Base-by-base conservation (phyloP, 2,113 vertebrate genomes). In the Anthoscopus minutus region DNA sequence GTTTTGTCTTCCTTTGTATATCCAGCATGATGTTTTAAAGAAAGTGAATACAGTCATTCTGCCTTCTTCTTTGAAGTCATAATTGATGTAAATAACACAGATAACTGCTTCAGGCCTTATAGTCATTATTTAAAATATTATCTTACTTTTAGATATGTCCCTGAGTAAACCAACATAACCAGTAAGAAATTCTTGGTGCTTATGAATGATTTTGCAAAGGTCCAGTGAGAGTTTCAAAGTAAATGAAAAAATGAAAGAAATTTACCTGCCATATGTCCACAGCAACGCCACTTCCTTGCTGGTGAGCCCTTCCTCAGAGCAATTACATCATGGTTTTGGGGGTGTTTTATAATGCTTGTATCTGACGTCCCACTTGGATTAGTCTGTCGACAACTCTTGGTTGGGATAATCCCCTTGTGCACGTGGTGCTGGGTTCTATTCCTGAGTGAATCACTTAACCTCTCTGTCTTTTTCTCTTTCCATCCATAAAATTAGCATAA, bases 401-500 rank as follows among this genome's bases (percentile, higher is more conserved):
- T 53, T 57, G 54, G 61, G 67, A 69, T 86, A 85, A 85, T 18
- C 20, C 79, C 42, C 30, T 72, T 50, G 53, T 69, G 77, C 84
- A 76, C 2, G 0, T 53, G 58, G 62, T 65, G 86, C 70, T 81
- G 77, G 54, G 66, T 89, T 94, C 86, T 86, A 23, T 77, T 96
- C 81, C 86, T 50, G 58, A 47, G 42, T 65, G 42, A 85, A 61
- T 88, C 66, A 58, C 33, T 92, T 91, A 87, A 89, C 81, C 74
- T 67, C 72, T 93, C 86, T 67, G 60, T 71, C 73, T 93, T 86
- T 85, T 91, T 84, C 60, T 84, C 47, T 91, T 83, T 89, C 70
- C 45, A 73, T 91, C 73, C 71, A 72, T 89, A 89, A 96, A 94
- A 97, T 91, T 82, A 92, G 25, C 70, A 94, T 87, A 81, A 89